Conservation (phyloP, 2,888 invertebrate species). For the Acleris cristana region DNA sequence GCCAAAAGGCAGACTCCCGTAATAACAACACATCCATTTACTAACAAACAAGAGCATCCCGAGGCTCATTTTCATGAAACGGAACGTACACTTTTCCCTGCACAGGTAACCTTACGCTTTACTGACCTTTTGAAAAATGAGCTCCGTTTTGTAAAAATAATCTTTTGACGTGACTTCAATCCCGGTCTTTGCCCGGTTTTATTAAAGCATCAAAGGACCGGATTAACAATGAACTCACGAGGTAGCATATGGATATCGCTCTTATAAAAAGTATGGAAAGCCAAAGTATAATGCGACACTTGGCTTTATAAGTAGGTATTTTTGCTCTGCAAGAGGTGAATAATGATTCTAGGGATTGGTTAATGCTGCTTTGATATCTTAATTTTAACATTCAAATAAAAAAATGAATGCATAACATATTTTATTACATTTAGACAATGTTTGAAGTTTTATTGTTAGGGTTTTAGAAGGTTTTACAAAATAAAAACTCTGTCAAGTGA, state of each 20-base stretch:
- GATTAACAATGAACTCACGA: slow-evolving; percentile 22
- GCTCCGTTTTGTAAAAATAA: slow-evolving; percentile 22
- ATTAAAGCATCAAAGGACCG: slow-evolving; percentile 23
- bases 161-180: slow-evolving; percentile 26
- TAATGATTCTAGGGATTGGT: too few species aligned
- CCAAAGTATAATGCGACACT: not conserved
- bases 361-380: too few species aligned
- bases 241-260: slow-evolving; percentile 20
- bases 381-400: too few species aligned
- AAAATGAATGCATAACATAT: too few species aligned
- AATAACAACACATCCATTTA: too few species aligned
- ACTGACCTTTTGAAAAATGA: slow-evolving; percentile 22
- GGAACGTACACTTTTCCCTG: not conserved
- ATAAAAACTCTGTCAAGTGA: too few species aligned
- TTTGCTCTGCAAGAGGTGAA: too few species aligned
- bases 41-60: too few species aligned
- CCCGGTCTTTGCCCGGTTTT: slow-evolving; percentile 24
- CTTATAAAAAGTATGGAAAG: not conserved
- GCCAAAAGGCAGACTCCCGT: too few species aligned
- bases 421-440: too few species aligned
- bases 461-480: too few species aligned
- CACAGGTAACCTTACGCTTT: slow-evolving; percentile 5
- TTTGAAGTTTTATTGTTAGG: too few species aligned
- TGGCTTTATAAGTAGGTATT: not conserved
- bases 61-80: not conserved